Conservation (phyloP, 2,113 vertebrate species). For the Lanius ludovicianus region DNA sequence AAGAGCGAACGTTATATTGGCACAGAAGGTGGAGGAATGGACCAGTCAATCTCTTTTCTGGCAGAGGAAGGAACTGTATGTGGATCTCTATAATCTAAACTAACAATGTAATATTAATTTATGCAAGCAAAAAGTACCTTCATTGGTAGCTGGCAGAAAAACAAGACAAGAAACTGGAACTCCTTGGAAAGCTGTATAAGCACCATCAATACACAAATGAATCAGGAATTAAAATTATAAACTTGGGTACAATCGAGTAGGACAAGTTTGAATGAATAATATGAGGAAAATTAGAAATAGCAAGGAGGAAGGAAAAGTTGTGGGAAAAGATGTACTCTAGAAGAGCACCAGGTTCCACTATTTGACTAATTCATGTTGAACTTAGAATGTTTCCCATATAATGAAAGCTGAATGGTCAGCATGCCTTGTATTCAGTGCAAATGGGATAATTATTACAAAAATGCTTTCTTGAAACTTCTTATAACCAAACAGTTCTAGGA, state of each 20-base stretch:
- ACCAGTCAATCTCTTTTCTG: slow-evolving; percentile 96
- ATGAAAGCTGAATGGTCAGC: slow-evolving; percentile 44
- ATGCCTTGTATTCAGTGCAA: slow-evolving; percentile 52
- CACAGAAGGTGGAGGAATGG: slow-evolving; percentile 98
- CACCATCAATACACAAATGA: background rate
- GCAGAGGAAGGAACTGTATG: slow-evolving; percentile 93
- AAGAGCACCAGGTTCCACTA: background rate
- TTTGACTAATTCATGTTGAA: background rate
- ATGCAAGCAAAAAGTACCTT: background rate
- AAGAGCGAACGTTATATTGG: slow-evolving; percentile 91
- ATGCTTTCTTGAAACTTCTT: slow-evolving; percentile 56
- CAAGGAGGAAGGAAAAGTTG: background rate
- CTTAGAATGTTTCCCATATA: slow-evolving; percentile 3
- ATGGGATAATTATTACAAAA: slow-evolving; percentile 46
- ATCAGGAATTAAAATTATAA: background rate
- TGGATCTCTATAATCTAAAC: slow-evolving; percentile 3
- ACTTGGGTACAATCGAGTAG: background rate
- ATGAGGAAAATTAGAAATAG: background rate
- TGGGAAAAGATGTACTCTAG: background rate
- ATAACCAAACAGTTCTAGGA: slow-evolving; percentile 42
- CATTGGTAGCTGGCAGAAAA: background rate
- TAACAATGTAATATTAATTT: background rate
- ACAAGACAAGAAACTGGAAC: background rate
- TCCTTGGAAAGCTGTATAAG: background rate
- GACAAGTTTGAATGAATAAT: background rate